These are phyloP conservation scores for Melanotaenia trifasciata DNA, from an alignment of 2,797 vertebrate species.

Conservation along the genomic window DNA sequence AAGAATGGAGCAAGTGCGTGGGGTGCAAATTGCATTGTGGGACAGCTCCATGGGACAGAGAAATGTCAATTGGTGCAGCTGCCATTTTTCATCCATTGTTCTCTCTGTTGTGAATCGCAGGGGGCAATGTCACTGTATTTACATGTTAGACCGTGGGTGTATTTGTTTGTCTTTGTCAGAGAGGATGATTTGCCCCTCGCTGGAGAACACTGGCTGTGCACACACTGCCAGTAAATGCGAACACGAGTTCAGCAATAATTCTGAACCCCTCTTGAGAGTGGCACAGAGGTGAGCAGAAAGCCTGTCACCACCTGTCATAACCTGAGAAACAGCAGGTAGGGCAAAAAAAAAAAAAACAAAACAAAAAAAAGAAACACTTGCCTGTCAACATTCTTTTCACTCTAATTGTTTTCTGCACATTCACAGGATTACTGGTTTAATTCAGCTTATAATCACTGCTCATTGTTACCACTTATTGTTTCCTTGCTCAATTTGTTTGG, in stretches of 20 bases:
- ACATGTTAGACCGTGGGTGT: conserved; percentile 54
- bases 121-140: conserved; percentile 51
- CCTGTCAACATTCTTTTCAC: conserved; percentile 70
- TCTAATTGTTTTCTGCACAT: conserved; percentile 71
- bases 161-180: conserved; percentile 66
- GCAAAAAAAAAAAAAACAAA: conserved; percentile 21
- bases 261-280: conserved; percentile 58
- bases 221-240: conserved; percentile 62
- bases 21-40: conserved; percentile 69
- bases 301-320: conserved; percentile 74
- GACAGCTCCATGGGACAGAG: conserved; percentile 45
- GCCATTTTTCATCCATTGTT: conserved; percentile 67
- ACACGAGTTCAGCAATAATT: conserved; percentile 66
- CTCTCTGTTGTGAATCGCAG: conserved; percentile 44
- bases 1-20: conserved; percentile 56
- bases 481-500: conserved; percentile 81
- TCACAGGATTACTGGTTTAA: conserved; percentile 72
- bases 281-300: conserved; percentile 45
- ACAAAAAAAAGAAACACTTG: conserved; percentile 47
- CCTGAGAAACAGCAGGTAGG: conserved; percentile 68
- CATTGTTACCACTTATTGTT: conserved; percentile 78
- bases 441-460: conserved; percentile 74
- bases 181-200: conserved; percentile 60
- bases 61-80: conserved; percentile 62
- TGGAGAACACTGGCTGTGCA: conserved; percentile 61